phyloP scores from a whole-genome alignment of 2,797 vertebrate genomes.

The Nyctalus aviator region DNA sequence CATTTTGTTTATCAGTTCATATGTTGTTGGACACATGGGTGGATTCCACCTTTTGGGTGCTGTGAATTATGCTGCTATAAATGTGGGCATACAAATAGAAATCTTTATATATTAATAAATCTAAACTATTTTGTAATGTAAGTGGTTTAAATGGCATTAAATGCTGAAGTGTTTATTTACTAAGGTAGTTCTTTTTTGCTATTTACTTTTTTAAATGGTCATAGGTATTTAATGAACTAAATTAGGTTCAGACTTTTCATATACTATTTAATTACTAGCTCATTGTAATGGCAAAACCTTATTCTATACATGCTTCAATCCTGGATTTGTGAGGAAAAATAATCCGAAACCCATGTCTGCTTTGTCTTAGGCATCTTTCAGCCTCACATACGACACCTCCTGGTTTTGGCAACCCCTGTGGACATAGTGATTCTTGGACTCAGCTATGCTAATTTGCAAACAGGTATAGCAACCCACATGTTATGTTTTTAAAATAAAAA shows the following conservation, averaged over 20 bases:
- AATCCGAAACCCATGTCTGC: not conserved
- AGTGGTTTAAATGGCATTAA: constrained; percentile 1
- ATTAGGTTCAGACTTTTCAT: not conserved
- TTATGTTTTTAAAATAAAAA: not conserved
- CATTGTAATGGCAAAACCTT: not conserved
- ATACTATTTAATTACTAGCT: not conserved
- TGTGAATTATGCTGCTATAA: not conserved
- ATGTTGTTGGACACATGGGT: not conserved
- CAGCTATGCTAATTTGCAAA: constrained; percentile 93
- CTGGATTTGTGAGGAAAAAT: not conserved
- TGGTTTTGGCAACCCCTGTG: constrained; percentile 97
- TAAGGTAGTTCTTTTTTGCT: not conserved
- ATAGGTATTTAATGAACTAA: not conserved
- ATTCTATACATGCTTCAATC: not conserved
- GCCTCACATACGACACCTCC: constrained; percentile 95
- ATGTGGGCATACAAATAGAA: not conserved
- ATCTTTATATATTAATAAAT: not conserved
- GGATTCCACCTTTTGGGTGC: not conserved
- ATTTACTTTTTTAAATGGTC: constrained; percentile 26
- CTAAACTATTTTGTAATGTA: not conserved
- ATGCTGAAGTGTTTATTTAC: constrained; percentile 48
- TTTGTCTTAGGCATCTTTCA: constrained; percentile 94
- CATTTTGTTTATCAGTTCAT: not conserved
- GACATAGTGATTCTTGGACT: constrained; percentile 98
- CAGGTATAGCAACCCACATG: constrained; percentile 88